phyloP scores from a whole-genome alignment of 2,797 vertebrate species.

The Microcaecilia unicolor region DNA sequence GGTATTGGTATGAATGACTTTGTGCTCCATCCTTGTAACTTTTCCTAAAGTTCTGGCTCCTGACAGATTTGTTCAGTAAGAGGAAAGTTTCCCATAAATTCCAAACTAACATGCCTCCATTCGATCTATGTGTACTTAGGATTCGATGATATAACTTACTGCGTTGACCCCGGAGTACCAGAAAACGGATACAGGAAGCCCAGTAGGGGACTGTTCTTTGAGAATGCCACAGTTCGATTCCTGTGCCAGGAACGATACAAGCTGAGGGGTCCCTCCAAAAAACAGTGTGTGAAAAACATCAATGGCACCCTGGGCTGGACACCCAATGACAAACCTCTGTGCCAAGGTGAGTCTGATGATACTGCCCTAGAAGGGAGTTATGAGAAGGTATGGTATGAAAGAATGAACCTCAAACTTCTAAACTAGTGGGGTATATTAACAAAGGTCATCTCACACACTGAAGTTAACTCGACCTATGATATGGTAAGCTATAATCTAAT shows the following conservation, averaged over 20 bases:
- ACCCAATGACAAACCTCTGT: slow-evolving; percentile 62
- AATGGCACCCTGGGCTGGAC: slow-evolving; percentile 71
- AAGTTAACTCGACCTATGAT: no score
- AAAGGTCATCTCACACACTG: no score
- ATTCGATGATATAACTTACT: slow-evolving; percentile 57
- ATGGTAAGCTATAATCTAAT: no score
- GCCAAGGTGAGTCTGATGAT: slow-evolving; percentile 58
- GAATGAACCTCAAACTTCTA: no score
- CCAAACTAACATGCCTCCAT: no score
- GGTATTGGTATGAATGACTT: no score
- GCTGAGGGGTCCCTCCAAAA: slow-evolving; percentile 66
- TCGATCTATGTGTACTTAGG: slow-evolving; percentile 30
- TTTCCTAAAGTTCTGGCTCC: no score
- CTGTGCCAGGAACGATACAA: slow-evolving; percentile 68
- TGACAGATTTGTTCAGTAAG: no score
- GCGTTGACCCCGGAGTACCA: slow-evolving; percentile 60
- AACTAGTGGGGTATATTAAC: no score
- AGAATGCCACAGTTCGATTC: slow-evolving; percentile 60
- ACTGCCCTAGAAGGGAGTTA: neutral
- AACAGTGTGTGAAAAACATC: slow-evolving; percentile 57
- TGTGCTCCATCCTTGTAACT: no score
- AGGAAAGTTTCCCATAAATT: no score
- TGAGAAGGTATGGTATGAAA: neutral
- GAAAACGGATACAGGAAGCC: slow-evolving; percentile 67
- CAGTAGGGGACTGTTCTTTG: slow-evolving; percentile 57